Evolutionary conservation across 2,113 vertebrate species (phyloP).

Genomic region (Grus americana): DNA sequence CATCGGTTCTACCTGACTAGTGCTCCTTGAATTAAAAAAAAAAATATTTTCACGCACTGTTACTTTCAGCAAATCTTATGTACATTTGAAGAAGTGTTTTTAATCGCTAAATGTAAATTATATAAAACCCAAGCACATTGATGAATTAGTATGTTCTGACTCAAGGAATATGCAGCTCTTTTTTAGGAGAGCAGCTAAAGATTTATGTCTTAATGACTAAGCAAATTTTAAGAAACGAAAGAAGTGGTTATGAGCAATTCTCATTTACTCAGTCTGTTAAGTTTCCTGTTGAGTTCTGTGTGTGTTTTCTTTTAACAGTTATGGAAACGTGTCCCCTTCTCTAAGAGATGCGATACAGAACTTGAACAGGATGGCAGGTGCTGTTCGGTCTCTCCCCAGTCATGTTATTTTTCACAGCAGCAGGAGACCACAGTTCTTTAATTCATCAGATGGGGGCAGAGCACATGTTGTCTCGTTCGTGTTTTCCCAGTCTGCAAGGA

Average conservation of each 20-base stretch:
- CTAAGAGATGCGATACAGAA: background rate
- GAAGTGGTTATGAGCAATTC: background rate
- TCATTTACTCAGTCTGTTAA: background rate
- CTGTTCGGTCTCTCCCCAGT: background rate
- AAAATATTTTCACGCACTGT: background rate
- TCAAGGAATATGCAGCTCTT: background rate
- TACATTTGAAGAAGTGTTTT: background rate
- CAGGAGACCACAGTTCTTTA: background rate
- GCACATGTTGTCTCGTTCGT: background rate
- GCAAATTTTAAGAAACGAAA: background rate
- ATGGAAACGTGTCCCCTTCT: background rate
- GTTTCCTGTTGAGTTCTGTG: background rate
- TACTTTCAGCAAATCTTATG: background rate
- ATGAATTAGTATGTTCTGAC: background rate
- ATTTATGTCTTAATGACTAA: background rate
- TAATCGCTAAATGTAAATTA: background rate
- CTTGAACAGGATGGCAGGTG: background rate
- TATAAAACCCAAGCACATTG: background rate
- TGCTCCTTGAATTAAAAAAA: background rate
- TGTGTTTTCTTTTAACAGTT: background rate
- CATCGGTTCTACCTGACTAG: background rate
- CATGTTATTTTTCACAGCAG: background rate
- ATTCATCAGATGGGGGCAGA: background rate
- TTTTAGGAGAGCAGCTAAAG: background rate
- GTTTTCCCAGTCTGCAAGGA: background rate